Evolutionary conservation across 2,888 invertebrate genomes (phyloP).

Genomic region (Leptinotarsa peninsularis): DNA sequence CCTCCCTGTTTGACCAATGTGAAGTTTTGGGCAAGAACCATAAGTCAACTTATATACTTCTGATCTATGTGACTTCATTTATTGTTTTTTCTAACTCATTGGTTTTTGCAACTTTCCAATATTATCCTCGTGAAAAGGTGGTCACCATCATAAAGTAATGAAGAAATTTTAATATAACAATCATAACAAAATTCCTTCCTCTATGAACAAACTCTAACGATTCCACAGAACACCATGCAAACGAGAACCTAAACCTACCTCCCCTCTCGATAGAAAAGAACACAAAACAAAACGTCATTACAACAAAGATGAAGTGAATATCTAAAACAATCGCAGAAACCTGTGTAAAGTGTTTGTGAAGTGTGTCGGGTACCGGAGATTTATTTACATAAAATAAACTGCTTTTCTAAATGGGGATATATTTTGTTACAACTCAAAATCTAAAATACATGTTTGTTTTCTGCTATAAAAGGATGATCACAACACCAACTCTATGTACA

Average conservation of each 20-base stretch:
- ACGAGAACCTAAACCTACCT: slow-evolving; percentile 25
- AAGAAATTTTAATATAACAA: background rate
- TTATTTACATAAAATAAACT: slow-evolving; percentile 13
- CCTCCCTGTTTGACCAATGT: too few species aligned
- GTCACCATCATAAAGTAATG: background rate
- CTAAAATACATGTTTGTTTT: slow-evolving; percentile 3
- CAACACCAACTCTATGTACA: slow-evolving; percentile 18
- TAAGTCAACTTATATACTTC: too few species aligned
- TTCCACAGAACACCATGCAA: slow-evolving; percentile 22
- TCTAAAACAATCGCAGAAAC: slow-evolving; percentile 3
- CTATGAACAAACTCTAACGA: background rate
- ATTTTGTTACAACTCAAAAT: slow-evolving; percentile 10
- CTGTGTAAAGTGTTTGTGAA: slow-evolving; percentile 24
- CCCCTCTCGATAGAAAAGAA: background rate
- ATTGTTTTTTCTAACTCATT: background rate
- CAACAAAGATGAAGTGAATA: slow-evolving; percentile 7
- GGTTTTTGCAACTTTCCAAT: too few species aligned
- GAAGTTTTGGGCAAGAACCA: too few species aligned
- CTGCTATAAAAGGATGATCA: slow-evolving; percentile 2
- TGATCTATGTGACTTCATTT: background rate
- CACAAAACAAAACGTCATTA: slow-evolving; percentile 15
- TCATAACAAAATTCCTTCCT: background rate
- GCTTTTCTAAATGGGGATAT: background rate
- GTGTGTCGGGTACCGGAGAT: slow-evolving; percentile 19
- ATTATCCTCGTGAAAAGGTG: background rate